Conservation (phyloP, 2,888 invertebrate species). For the Sarcophaga rosellei region DNA sequence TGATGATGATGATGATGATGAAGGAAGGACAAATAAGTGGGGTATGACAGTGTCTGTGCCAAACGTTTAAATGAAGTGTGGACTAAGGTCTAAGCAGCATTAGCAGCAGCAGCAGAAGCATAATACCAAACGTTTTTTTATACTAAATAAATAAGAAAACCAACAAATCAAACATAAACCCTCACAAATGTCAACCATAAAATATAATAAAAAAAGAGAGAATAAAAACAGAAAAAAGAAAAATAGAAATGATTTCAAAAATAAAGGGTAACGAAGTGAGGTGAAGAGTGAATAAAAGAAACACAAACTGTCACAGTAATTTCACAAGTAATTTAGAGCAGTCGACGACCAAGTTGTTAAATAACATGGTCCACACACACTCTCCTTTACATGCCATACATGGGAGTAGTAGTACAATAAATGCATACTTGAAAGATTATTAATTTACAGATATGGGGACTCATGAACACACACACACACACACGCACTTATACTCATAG, state of each 20-base stretch:
- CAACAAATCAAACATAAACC: conserved; percentile 68
- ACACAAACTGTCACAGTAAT: conserved; percentile 70
- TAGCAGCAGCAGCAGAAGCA: neutral
- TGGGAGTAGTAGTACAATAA: neutral
- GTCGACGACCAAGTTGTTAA: conserved; percentile 68
- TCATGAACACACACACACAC: conserved; percentile 27
- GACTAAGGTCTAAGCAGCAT: no score
- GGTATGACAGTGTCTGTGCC: neutral
- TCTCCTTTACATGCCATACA: no score
- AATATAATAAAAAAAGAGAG: conserved; percentile 54
- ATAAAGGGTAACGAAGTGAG: conserved; percentile 14
- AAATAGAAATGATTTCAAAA: conserved; percentile 12
- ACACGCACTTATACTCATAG: neutral
- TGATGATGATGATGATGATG: no score
- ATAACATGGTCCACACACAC: conserved; percentile 60
- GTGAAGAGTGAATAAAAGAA: conserved; percentile 20
- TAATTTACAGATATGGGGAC: conserved; percentile 50
- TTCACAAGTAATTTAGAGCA: conserved; percentile 72
- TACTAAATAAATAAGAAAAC: conserved; percentile 59
- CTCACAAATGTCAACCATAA: conserved; percentile 69
- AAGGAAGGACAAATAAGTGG: conserved; percentile 10
- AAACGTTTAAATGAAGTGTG: no score
- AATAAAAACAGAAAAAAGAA: conserved; percentile 40
- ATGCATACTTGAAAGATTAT: conserved; percentile 61
- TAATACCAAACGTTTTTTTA: neutral